phyloP scores from a whole-genome alignment of 2,888 invertebrate genomes.

The Caenorhabditis panamensis region DNA sequence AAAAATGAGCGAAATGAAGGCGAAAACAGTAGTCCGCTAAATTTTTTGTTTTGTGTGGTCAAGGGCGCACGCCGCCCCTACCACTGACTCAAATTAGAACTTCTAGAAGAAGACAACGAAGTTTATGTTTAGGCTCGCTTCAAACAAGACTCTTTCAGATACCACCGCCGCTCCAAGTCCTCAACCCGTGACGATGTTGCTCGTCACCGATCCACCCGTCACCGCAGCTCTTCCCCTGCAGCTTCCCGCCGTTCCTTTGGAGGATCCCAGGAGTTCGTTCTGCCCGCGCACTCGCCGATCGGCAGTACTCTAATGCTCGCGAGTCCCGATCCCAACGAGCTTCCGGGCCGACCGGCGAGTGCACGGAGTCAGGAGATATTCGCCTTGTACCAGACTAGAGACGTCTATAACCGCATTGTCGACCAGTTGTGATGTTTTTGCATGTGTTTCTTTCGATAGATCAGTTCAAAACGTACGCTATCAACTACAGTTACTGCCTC shows the following conservation, averaged over 20 bases:
- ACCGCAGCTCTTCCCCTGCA: constrained; percentile 55
- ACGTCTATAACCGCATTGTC: constrained; percentile 66
- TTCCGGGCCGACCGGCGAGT: constrained; percentile 61
- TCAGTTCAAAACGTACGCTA: constrained; percentile 11
- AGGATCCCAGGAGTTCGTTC: constrained; percentile 61
- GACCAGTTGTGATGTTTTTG: constrained; percentile 62
- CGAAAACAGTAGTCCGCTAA: no score
- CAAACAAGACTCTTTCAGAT: constrained; percentile 24
- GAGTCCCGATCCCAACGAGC: constrained; percentile 61
- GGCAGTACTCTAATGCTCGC: constrained; percentile 62
- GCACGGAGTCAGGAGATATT: constrained; percentile 59
- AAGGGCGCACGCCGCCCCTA: no score
- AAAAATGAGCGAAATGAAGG: no score
- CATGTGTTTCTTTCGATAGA: constrained; percentile 25
- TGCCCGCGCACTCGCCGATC: constrained; percentile 53
- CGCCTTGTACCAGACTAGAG: constrained; percentile 68
- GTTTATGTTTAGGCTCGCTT: no score
- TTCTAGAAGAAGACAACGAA: no score
- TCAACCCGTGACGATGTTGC: constrained; percentile 33
- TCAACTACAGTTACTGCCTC: neutral
- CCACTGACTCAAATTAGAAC: no score
- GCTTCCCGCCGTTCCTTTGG: constrained; percentile 37
- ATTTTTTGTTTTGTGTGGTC: no score
- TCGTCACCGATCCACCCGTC: constrained; percentile 31
- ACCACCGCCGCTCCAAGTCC: constrained; percentile 50